Conservation (phyloP, 2,888 invertebrate genomes). For the Pantelozetes paolii region DNA sequence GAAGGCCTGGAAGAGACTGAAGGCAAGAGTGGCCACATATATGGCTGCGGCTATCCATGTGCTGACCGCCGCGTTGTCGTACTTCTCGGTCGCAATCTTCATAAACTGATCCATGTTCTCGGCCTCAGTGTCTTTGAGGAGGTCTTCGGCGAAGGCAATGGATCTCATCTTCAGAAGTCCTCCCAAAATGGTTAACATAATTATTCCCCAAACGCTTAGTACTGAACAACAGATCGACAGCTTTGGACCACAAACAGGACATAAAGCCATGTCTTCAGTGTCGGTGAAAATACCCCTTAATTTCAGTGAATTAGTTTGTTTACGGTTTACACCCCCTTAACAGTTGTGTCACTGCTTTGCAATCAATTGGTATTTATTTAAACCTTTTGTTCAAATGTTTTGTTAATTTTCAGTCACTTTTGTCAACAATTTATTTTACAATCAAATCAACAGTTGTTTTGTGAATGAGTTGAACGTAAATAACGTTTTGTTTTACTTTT, state of each 20-base stretch:
- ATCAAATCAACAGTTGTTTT: too few species aligned
- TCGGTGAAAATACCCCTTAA: too few species aligned
- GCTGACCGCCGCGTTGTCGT: slow-evolving; percentile 52
- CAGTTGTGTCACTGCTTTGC: too few species aligned
- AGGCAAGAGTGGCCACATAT: slow-evolving; percentile 53
- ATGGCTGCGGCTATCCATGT: slow-evolving; percentile 57
- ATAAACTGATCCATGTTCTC: slow-evolving; percentile 30
- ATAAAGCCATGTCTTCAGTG: slow-evolving; percentile 60
- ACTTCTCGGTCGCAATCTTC: slow-evolving; percentile 49
- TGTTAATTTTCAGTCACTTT: too few species aligned
- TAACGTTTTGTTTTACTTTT: too few species aligned
- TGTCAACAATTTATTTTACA: too few species aligned
- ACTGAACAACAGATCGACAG: slow-evolving; percentile 83
- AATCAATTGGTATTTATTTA: too few species aligned
- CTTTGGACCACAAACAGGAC: slow-evolving; percentile 72
- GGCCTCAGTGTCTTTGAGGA: slow-evolving; percentile 48
- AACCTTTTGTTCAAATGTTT: too few species aligned
- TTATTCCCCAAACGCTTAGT: slow-evolving; percentile 86
- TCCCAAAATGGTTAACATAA: slow-evolving; percentile 67
- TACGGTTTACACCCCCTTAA: background rate
- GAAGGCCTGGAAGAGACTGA: slow-evolving; percentile 36
- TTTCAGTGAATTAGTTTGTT: too few species aligned
- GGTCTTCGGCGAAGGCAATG: slow-evolving; percentile 52
- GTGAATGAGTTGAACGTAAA: too few species aligned
- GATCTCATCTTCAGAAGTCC: slow-evolving; percentile 51